Conservation (phyloP, 2,797 vertebrate species). For the Gymnodraco acuticeps region DNA sequence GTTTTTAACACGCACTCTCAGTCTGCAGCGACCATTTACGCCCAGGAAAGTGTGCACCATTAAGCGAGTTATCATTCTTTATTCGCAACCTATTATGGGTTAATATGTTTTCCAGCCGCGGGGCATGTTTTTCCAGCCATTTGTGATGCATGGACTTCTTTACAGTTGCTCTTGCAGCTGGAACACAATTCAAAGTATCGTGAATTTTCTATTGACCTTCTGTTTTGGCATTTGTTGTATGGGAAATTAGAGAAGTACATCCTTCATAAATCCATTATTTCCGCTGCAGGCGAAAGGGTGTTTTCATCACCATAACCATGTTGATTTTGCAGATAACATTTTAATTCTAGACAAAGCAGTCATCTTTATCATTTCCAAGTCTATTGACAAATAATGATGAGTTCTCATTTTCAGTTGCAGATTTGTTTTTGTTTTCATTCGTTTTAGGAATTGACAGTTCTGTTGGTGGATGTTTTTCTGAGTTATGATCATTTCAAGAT, state of each 20-base stretch:
- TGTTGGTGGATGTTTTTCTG: too few relatives aligned
- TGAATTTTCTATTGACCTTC: slow-evolving; percentile 70
- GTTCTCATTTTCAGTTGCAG: not conserved
- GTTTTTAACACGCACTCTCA: slow-evolving; percentile 36
- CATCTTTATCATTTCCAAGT: slow-evolving; percentile 27
- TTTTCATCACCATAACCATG: slow-evolving; percentile 67
- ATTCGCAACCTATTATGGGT: slow-evolving; percentile 65
- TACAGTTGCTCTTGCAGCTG: slow-evolving; percentile 44
- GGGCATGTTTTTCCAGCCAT: slow-evolving; percentile 56
- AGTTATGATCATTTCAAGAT: too few relatives aligned
- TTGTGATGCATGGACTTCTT: slow-evolving; percentile 65
- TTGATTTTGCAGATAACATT: slow-evolving; percentile 44
- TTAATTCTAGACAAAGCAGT: slow-evolving; percentile 24
- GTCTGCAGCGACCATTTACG: slow-evolving; percentile 26
- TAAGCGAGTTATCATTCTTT: slow-evolving; percentile 66
- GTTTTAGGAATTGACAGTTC: too few relatives aligned
- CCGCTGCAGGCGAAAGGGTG: slow-evolving; percentile 41
- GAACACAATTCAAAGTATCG: slow-evolving; percentile 63
- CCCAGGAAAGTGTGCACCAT: slow-evolving; percentile 38
- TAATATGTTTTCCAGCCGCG: slow-evolving; percentile 60
- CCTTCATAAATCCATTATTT: slow-evolving; percentile 49
- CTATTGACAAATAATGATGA: slow-evolving; percentile 30
- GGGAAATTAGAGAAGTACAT: slow-evolving; percentile 53
- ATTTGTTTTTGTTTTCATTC: too few relatives aligned
- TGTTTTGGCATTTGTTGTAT: slow-evolving; percentile 39